A percentile compares a stretch with the other conserved stretches of the same genome.
phyloP scores from a whole-genome alignment of 2,797 vertebrate genomes.

The Rhyacichthys aspro region DNA sequence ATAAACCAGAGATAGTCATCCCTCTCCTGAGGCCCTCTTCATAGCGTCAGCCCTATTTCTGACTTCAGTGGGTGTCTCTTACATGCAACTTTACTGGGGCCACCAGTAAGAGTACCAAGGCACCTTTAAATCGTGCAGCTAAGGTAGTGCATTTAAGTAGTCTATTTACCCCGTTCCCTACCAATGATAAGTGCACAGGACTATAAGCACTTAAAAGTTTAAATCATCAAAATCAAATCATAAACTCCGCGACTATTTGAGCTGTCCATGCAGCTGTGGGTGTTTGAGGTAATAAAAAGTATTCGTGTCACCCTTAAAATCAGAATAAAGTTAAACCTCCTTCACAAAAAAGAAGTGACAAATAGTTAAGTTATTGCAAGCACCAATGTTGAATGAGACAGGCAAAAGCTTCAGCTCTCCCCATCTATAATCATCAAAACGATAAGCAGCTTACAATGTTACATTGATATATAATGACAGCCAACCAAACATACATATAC shows the following conservation, averaged over 20 bases:
- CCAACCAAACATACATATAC: slow-evolving; percentile 89
- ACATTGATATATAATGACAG: slow-evolving; percentile 80
- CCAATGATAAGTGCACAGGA: slow-evolving; percentile 49
- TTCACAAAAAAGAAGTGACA: slow-evolving; percentile 72
- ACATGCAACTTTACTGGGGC: slow-evolving; percentile 82
- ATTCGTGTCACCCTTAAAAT: slow-evolving; percentile 74
- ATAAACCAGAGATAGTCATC: slow-evolving; percentile 75
- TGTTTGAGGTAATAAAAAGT: slow-evolving; percentile 83
- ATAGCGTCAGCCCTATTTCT: slow-evolving; percentile 84
- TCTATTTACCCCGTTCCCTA: slow-evolving; percentile 50
- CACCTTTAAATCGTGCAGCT: slow-evolving; percentile 83
- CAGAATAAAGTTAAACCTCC: slow-evolving; percentile 68
- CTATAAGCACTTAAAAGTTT: slow-evolving; percentile 57
- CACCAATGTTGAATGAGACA: slow-evolving; percentile 79
- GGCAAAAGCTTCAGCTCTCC: slow-evolving; percentile 65
- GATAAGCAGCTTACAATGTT: slow-evolving; percentile 78
- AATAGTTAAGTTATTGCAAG: slow-evolving; percentile 77
- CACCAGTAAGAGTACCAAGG: slow-evolving; percentile 79
- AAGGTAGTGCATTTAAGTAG: slow-evolving; percentile 76
- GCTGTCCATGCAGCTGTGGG: slow-evolving; percentile 72
- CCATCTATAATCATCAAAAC: slow-evolving; percentile 66
- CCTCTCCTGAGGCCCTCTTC: slow-evolving; percentile 64
- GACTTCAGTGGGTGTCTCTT: slow-evolving; percentile 81
- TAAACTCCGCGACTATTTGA: slow-evolving; percentile 63
- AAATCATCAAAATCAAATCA: slow-evolving; percentile 53